phyloP scores from a whole-genome alignment of 2,113 vertebrate species.

The Syngnathus typhle region DNA sequence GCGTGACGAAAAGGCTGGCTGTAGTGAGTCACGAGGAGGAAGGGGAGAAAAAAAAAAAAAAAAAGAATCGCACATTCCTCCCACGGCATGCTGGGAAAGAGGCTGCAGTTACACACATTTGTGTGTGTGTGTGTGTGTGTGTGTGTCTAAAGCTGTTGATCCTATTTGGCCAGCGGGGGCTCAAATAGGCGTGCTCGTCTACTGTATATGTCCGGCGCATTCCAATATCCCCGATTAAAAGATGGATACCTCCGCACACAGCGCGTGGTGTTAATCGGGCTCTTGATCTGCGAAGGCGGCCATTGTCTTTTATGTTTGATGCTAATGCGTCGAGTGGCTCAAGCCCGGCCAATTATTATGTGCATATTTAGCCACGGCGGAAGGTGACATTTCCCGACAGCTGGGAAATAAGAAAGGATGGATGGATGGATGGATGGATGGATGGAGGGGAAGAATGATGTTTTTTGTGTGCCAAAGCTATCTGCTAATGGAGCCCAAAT shows the following conservation, averaged over 20 bases:
- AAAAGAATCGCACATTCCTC: background rate
- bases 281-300: conserved; percentile 60
- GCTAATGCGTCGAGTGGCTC: conserved; percentile 58
- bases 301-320: conserved; percentile 53
- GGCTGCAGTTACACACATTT: background rate
- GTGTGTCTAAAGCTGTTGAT: conserved; percentile 36
- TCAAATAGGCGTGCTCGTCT: conserved; percentile 24
- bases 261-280: conserved; percentile 56
- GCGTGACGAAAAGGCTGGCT: conserved; percentile 1
- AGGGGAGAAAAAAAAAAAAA: background rate
- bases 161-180: conserved; percentile 20
- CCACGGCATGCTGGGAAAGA: conserved; percentile 2
- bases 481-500: conserved; percentile 59
- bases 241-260: conserved; percentile 40
- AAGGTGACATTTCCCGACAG: conserved; percentile 63
- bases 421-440: conserved; percentile 6
- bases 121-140: conserved; percentile 13
- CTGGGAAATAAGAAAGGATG: conserved; percentile 24
- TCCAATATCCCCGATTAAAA: conserved; percentile 43
- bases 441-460: conserved; percentile 5
- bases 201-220: conserved; percentile 27
- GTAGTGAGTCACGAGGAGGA: background rate
- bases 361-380: conserved; percentile 56
- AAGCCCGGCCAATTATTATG: conserved; percentile 62
- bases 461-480: conserved; percentile 48